Evolutionary conservation across 2,113 vertebrate genomes (phyloP), one percentile per base, ranked within the genome.

Genomic region (Rhinogobius similis): DNA sequence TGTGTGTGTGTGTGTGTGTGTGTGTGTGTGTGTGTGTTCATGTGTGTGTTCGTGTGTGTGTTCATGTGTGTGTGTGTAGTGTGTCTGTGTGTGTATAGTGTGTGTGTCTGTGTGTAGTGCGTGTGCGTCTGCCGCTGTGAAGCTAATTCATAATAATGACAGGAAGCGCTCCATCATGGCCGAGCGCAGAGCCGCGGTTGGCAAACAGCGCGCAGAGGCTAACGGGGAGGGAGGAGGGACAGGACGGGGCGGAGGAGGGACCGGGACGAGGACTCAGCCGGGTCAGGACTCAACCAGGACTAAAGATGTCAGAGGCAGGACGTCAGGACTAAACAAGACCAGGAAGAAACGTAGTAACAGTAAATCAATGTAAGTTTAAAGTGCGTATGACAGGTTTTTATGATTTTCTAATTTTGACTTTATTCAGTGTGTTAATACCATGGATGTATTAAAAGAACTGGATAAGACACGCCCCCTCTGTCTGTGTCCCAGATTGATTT

Each of bases 91-190:
- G 46, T 66, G 29, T 39, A n/a, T n/a, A n/a, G 65, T 58, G 41
- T 56, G 5, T n/a, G 50, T 36, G 46, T 66, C 10, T 48, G 68
- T 46, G 29, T 32, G 12, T 14, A 65, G 75, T 83, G 79, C 67
- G 75, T 1, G 65, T 39, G 70, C 0, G 5, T 48, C 5, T 48
- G 76, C 66, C 3, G 55, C 36, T 55, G 64, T 8, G 77, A 82
- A 79, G 68, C 83, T 88, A 90, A 90, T 90, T 90, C 83, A 89
- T 90, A 87, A 90, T 78, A 73, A 88, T 89, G 89, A 88, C 89
- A 89, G 87, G 87, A 89, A 85, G 86, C 86, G 76, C 86, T 89
- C 82, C 83, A 88, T 90, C 85, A 87, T 85, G 58, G 81, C 83
- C 73, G 79, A 70, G 78, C 75, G 83, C 69, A 75, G 82, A 68